These are phyloP conservation scores for Chamaea fasciata DNA, from an alignment of 2,113 vertebrate species.

Conservation along the genomic window DNA sequence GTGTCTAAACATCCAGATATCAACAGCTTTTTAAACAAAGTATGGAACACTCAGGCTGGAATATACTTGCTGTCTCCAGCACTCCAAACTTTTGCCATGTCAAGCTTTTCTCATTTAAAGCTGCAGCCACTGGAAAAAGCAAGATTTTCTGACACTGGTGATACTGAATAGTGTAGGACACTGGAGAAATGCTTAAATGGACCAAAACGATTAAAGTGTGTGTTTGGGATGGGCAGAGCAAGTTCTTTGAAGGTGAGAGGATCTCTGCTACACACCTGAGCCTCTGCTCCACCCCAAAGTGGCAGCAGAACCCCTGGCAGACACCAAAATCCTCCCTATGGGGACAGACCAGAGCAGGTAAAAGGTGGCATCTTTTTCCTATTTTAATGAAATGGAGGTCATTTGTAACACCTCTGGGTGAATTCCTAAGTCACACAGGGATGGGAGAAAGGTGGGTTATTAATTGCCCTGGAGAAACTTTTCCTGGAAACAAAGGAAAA, in stretches of 20 bases:
- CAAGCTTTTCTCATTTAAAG: background rate
- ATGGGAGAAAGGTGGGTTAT: background rate
- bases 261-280: background rate
- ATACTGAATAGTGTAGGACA: background rate
- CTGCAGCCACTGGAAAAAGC: background rate
- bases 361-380: background rate
- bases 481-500: background rate
- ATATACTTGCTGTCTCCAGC: background rate
- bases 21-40: background rate
- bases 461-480: background rate
- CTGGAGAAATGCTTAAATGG: background rate
- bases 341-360: background rate
- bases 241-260: background rate
- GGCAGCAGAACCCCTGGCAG: background rate
- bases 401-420: background rate
- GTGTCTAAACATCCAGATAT: background rate
- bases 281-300: background rate
- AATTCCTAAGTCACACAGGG: background rate
- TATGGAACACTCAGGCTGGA: background rate
- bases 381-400: background rate
- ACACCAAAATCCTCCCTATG: background rate
- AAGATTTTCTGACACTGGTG: background rate
- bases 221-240: background rate
- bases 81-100: background rate
- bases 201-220: background rate